Percentiles rank a stretch among this genome's conserved stretches.
Evolutionary conservation across 2,888 invertebrate species (phyloP).

Genomic region (Eulithis testata): DNA sequence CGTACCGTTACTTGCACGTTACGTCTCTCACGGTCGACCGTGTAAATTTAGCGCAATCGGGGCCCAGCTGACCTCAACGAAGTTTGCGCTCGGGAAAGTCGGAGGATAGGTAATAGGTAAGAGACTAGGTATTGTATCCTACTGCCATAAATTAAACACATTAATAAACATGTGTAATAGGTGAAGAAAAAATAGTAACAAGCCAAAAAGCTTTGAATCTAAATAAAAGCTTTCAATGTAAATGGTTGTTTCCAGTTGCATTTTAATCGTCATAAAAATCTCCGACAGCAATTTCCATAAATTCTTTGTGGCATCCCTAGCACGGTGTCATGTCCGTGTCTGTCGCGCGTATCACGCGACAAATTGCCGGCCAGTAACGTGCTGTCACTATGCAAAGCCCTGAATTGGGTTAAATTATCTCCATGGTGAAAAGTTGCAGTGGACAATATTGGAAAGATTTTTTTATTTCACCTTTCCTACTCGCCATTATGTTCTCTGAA

Average conservation of each 20-base stretch:
- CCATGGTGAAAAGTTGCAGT: conserved; percentile 52
- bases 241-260: no score
- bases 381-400: conserved; percentile 52
- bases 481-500: no score
- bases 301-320: conserved; percentile 15
- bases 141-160: not conserved
- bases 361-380: conserved; percentile 62
- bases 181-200: no score
- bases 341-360: conserved; percentile 56
- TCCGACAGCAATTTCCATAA: not conserved
- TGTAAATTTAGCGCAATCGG: no score
- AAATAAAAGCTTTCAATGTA: no score
- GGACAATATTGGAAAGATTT: no score
- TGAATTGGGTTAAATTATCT: conserved; percentile 52
- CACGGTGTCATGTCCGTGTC: conserved; percentile 52
- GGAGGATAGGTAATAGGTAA: not conserved
- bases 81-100: conserved; percentile 11
- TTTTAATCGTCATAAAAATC: not conserved
- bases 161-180: no score
- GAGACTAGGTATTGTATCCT: no score
- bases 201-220: no score
- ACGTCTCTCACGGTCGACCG: no score
- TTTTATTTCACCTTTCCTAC: no score
- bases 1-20: no score
- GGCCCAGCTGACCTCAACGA: conserved; percentile 18